Base-by-base conservation (phyloP, 2,113 vertebrate genomes). In the Panthera tigris region DNA sequence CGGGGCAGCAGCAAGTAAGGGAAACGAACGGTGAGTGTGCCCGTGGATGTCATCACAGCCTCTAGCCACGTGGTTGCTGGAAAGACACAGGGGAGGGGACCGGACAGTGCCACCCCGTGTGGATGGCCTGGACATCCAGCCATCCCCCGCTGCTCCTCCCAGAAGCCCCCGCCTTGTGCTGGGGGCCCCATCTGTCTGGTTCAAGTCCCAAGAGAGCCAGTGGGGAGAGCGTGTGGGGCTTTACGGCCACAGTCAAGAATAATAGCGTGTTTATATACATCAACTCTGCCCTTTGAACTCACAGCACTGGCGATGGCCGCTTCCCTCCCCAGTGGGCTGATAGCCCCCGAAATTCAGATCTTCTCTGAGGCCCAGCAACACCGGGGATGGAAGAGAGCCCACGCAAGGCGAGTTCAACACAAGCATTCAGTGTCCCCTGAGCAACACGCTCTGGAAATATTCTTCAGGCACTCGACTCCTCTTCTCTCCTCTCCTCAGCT, bases 341-440 rank as follows among this genome's bases (percentile, higher is more conserved):
- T 45, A 57, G 87, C 41, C 80, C 90, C 55, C 1, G 52, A 68
- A 29, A 80, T 31, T 4, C 89, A 89, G 61, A 45, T 0, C 85
- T 63, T 16, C 73, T 66, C 87, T 10, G 11, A 96, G 78, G 29
- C 41, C 76, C 31, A 21, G 80, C n/a, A 3, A 27, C 4, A 4
- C 5, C 0, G 4, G 23, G 66, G 39, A 39, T 33, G 36, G 31
- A 78, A 45, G 3, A 5, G 61, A 94, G 71, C 27, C 71, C 69
- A 65, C n/a, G 29, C 74, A 57, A 83, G 23, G 61, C 31, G 7
- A 82, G 83, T 50, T 25, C 36, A n/a, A 13, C 3, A 11, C 13
- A 12, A 69, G 50, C 10, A 10, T 1, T 12, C 5, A 0, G 4
- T 61, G 25, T 41, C 50, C 21, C 3, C 15, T 0, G 0, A n/a